Evolutionary conservation across 1,140 invertebrate genomes (phyloP).

Genomic region (Hypsibius dujardini): DNA sequence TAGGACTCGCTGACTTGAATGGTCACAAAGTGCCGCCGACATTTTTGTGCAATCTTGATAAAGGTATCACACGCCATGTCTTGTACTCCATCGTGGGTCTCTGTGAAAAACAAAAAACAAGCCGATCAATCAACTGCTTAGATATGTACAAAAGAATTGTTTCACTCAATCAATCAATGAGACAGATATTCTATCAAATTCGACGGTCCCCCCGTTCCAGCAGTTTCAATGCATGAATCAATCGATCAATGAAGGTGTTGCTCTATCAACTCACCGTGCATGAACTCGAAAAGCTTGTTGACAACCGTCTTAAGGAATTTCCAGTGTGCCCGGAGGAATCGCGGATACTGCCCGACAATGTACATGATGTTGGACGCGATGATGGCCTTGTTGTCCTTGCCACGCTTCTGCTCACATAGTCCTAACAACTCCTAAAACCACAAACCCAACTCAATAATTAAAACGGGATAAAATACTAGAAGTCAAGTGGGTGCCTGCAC

Average conservation of each 20-base stretch:
- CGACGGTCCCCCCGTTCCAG: too few species aligned
- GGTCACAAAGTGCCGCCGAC: slow-evolving; percentile 82
- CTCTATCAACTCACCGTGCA: slow-evolving; percentile 76
- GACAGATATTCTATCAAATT: too few species aligned
- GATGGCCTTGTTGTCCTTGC: slow-evolving; percentile 99
- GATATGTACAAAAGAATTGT: background rate
- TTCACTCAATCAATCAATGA: slow-evolving; percentile 14
- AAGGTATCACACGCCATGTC: slow-evolving; percentile 99
- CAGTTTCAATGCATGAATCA: too few species aligned
- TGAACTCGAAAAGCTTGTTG: slow-evolving; percentile 99
- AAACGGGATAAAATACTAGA: background rate
- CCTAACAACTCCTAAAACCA: slow-evolving; percentile 69
- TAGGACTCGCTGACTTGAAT: slow-evolving; percentile 85
- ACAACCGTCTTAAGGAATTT: slow-evolving; percentile 99
- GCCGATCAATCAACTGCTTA: too few species aligned
- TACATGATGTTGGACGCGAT: slow-evolving; percentile 99
- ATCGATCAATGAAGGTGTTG: too few species aligned
- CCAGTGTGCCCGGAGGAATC: slow-evolving; percentile 97
- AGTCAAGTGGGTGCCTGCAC: background rate
- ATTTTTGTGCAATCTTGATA: slow-evolving; percentile 99
- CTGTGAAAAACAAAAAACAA: slow-evolving; percentile 37
- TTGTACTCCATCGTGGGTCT: slow-evolving; percentile 92
- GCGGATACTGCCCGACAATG: slow-evolving; percentile 97
- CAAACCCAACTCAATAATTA: slow-evolving; percentile 7
- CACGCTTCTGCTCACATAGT: slow-evolving; percentile 95